Base-by-base conservation (phyloP, 2,113 vertebrate genomes). In the Pituophis catenifer region DNA sequence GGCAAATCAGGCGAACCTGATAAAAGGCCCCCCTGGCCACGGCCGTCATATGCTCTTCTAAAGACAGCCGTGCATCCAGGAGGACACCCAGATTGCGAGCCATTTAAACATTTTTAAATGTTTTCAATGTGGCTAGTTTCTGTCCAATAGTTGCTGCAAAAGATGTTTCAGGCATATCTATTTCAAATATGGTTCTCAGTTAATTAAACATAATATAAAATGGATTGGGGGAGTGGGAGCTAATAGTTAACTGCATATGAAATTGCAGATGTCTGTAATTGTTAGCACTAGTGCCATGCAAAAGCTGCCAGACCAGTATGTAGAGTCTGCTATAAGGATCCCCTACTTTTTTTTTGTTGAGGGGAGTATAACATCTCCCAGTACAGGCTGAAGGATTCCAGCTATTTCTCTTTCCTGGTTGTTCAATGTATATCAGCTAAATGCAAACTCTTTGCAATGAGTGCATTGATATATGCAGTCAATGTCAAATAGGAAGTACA, bases 401-500 rank as follows among this genome's bases (percentile, higher is more conserved):
- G 92, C 19, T 23, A 26, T 97, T 95, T 96, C 53, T 33, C 50
- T 95, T 94, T 17, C 26, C 26, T 94, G 88, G 5, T 10, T 57
- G 52, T 91, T 89, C 91, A 88, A 57, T 55, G 86, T 26, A 86
- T 94, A 91, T 89, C 8, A 92, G 91, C 95, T 48, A 93, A 91
- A 54, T 89, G 17, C 17, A 94, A 94, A 26, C 38, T 91, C 81
- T 13, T 3, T 19, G 53, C 21, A 50, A 93, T 81, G 57, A 89
- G 89, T 91, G 12, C 95, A 70, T 93, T 94, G 95, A 90, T 94
- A 93, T 21, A 12, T 62, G 21, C 24, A 93, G 94, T 94, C 70
- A 48, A 10, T 88, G 95, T 95, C 95, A 94, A 92, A 89, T 95
- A 91, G 92, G 87, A 94, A 95, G 85, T 23, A 93, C 96, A 95